A percentile compares a stretch with the other conserved stretches of the same genome.
These are phyloP conservation scores for Tursiops truncatus DNA, from an alignment of 2,113 vertebrate genomes.

Conservation along the genomic window DNA sequence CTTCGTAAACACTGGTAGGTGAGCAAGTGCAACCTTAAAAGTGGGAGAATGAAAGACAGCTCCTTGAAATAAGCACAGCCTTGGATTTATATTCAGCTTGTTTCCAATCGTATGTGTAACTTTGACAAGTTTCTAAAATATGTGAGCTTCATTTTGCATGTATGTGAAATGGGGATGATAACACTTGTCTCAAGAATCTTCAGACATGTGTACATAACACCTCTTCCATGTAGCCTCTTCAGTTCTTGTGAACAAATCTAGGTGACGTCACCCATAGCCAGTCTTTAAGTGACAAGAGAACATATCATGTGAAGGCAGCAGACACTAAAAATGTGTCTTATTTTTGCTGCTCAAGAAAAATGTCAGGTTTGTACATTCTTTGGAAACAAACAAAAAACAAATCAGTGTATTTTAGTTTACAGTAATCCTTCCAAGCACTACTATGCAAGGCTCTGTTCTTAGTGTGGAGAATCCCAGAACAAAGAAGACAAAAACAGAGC, in stretches of 20 bases:
- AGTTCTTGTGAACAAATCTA: background rate
- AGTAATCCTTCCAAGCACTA: background rate
- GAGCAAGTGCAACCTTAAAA: conserved; percentile 66
- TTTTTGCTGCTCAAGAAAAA: background rate
- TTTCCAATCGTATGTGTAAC: background rate
- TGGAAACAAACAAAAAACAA: background rate
- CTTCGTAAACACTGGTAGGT: conserved; percentile 75
- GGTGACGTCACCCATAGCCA: accelerated
- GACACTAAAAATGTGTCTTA: background rate
- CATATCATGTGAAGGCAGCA: background rate
- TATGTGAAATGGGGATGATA: background rate
- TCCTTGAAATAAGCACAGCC: background rate
- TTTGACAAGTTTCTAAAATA: background rate
- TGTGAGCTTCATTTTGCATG: background rate
- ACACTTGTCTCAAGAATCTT: background rate
- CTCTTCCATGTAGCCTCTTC: background rate
- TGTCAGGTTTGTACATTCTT: background rate
- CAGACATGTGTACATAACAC: accelerated
- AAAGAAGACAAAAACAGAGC: background rate
- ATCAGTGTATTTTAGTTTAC: background rate
- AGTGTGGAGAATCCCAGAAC: background rate
- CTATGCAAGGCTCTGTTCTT: background rate
- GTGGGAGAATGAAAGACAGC: background rate
- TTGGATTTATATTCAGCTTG: background rate
- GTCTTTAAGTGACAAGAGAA: background rate